Conservation (phyloP, 2,888 invertebrate species). For the Aelia acuminata region DNA sequence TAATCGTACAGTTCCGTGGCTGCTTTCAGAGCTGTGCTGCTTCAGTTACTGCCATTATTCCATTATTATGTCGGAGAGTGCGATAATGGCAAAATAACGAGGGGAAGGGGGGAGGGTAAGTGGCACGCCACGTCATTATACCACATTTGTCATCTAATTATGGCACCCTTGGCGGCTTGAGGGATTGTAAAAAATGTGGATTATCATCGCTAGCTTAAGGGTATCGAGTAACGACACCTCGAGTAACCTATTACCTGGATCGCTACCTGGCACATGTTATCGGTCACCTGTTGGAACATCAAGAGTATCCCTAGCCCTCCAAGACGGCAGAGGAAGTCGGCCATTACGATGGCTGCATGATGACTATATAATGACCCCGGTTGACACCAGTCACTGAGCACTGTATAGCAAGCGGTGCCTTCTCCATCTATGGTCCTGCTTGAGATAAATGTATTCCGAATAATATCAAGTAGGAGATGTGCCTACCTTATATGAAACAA, state of each 20-base stretch:
- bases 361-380: background rate
- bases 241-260: background rate
- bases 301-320: background rate
- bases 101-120: background rate
- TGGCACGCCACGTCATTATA: constrained; percentile 24
- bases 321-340: background rate
- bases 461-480: too few relatives aligned
- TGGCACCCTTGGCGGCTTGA: background rate
- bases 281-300: background rate
- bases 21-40: background rate
- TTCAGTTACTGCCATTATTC: background rate
- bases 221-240: background rate
- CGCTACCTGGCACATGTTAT: background rate
- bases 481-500: too few relatives aligned
- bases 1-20: constrained; percentile 6
- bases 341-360: background rate
- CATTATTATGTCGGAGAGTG: background rate
- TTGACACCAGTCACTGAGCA: background rate
- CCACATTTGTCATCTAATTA: constrained; percentile 38
- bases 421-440: background rate
- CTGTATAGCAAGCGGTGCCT: background rate
- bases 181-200: background rate
- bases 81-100: constrained; percentile 25
- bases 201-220: background rate
- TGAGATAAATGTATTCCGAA: too few relatives aligned